Evolutionary conservation across 2,113 vertebrate species (phyloP).

Genomic region (Leuciscus idus): DNA sequence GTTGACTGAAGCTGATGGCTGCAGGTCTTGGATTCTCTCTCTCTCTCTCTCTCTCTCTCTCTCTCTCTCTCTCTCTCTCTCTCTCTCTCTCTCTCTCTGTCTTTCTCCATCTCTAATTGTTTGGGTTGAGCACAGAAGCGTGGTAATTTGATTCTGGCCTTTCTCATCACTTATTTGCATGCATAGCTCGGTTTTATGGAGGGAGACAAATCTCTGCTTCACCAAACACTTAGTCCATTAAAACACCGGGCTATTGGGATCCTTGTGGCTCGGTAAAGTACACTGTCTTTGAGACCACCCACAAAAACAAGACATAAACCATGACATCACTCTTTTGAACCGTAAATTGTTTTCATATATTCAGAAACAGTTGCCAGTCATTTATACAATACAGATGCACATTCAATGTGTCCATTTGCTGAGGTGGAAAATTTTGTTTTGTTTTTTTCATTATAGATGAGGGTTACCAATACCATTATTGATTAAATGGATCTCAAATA

Average conservation of each 20-base stretch:
- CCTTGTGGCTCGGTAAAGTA: background rate
- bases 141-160: conserved; percentile 69
- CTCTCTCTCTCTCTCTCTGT: conserved; percentile 27
- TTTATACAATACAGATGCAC: background rate
- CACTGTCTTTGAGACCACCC: background rate
- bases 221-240: conserved; percentile 48
- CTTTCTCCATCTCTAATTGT: conserved; percentile 47
- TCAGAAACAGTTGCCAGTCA: background rate
- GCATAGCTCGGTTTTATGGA: conserved; percentile 47
- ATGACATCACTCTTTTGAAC: background rate
- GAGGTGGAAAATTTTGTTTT: background rate
- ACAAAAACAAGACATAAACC: background rate
- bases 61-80: conserved; percentile 40
- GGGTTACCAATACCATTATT: background rate
- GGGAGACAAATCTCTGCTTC: conserved; percentile 48
- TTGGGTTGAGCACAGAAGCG: conserved; percentile 62
- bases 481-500: background rate
- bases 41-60: conserved; percentile 37
- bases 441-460: background rate
- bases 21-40: background rate
- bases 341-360: background rate
- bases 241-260: background rate
- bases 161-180: conserved; percentile 76
- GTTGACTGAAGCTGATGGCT: conserved; percentile 39
- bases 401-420: background rate